Evolutionary conservation across 2,797 vertebrate genomes (phyloP).

Genomic region (Vespertilio murinus): DNA sequence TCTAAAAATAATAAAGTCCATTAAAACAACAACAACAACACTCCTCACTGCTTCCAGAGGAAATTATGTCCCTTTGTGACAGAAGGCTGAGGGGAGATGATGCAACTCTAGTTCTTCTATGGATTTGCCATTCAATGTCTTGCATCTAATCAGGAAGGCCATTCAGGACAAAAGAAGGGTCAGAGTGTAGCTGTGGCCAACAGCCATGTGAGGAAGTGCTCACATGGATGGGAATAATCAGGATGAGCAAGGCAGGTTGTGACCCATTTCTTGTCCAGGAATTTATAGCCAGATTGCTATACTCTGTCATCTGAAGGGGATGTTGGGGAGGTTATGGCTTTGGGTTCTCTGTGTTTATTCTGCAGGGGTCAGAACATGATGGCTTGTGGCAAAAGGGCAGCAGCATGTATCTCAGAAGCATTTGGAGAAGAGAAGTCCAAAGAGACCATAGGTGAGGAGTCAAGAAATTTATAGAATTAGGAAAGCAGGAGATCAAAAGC

Average conservation of each 20-base stretch:
- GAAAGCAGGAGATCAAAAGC: background rate
- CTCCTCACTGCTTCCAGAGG: background rate
- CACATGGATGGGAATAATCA: background rate
- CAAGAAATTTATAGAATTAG: background rate
- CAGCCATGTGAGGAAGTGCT: background rate
- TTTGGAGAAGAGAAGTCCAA: background rate
- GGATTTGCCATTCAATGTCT: background rate
- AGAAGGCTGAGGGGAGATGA: background rate
- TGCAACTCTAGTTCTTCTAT: background rate
- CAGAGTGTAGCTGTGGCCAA: background rate
- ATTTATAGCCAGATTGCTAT: background rate
- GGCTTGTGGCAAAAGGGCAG: background rate
- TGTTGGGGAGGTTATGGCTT: background rate
- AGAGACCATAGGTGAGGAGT: background rate
- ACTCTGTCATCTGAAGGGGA: background rate
- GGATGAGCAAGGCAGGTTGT: background rate
- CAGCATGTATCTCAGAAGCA: background rate
- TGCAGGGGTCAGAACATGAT: background rate
- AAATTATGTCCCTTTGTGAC: background rate
- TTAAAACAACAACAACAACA: background rate
- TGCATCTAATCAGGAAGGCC: background rate
- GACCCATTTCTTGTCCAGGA: background rate
- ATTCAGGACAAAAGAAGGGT: background rate
- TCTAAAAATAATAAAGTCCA: background rate
- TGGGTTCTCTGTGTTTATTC: background rate